Evolutionary conservation across 2,797 vertebrate genomes (phyloP).

Genomic region (Glyptemys insculpta): DNA sequence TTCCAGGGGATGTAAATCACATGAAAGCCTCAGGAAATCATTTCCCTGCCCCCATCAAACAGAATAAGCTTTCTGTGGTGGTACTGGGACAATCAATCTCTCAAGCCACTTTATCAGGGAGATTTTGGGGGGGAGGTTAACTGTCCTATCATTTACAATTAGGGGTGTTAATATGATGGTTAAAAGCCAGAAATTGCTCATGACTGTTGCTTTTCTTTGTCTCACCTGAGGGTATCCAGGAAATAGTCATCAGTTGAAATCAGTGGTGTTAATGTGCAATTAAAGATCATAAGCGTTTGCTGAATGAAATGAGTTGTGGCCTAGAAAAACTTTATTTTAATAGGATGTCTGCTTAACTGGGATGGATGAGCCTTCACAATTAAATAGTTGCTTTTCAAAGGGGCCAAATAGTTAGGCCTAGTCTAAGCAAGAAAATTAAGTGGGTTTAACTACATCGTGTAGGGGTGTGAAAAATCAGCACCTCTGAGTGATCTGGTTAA

Average conservation of each 20-base stretch:
- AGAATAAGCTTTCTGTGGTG: background rate
- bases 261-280: constrained; percentile 45
- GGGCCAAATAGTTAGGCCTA: background rate
- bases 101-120: constrained; percentile 25
- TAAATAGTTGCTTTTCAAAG: background rate
- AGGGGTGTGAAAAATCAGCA: background rate
- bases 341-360: background rate
- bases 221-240: constrained; percentile 9
- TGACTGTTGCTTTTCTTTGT: background rate
- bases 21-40: background rate
- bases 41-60: background rate
- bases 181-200: constrained; percentile 69
- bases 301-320: constrained; percentile 18
- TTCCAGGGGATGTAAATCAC: background rate
- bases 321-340: background rate
- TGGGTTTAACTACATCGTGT: background rate
- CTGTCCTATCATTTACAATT: constrained; percentile 42
- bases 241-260: constrained; percentile 48
- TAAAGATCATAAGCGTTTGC: constrained; percentile 51
- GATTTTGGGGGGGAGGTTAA: background rate
- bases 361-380: background rate
- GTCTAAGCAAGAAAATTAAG: background rate
- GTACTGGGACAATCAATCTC: background rate
- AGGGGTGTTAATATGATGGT: constrained; percentile 52
- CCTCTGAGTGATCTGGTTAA: background rate